Conservation (phyloP, 2,113 vertebrate genomes). For the Centropristis striata region DNA sequence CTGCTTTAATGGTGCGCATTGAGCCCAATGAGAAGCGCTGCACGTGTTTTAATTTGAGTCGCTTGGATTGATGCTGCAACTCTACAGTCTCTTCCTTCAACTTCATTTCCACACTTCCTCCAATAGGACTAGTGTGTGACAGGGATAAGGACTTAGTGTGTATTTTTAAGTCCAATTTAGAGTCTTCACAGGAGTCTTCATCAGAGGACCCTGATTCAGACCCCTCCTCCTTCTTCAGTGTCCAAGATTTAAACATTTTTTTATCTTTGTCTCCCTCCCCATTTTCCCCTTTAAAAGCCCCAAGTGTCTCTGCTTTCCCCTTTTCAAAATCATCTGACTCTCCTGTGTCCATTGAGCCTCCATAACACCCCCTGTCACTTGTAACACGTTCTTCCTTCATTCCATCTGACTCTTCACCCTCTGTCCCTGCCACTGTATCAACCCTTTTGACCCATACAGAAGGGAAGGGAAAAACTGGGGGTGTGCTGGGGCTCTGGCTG, state of each 20-base stretch:
- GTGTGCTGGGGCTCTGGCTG: slow-evolving; percentile 92
- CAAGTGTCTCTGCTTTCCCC: slow-evolving; percentile 14
- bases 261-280: slow-evolving; percentile 28
- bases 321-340: slow-evolving; percentile 48
- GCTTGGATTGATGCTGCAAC: slow-evolving; percentile 42
- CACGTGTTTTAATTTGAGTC: slow-evolving; percentile 45
- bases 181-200: slow-evolving; percentile 55
- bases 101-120: slow-evolving; percentile 24
- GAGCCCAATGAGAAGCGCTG: slow-evolving; percentile 38
- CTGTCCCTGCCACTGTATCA: slow-evolving; percentile 44
- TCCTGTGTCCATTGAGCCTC: slow-evolving; percentile 23
- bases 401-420: slow-evolving; percentile 44
- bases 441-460: slow-evolving; percentile 80
- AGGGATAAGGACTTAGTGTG: slow-evolving; percentile 33
- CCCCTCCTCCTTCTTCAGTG: slow-evolving; percentile 46
- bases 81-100: slow-evolving; percentile 56
- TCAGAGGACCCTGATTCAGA: slow-evolving; percentile 62
- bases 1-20: slow-evolving; percentile 55
- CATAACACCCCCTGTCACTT: slow-evolving; percentile 24
- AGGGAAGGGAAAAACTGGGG: slow-evolving; percentile 89
- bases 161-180: slow-evolving; percentile 48
- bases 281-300: slow-evolving; percentile 60
- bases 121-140: slow-evolving; percentile 13
- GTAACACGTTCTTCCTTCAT: slow-evolving; percentile 35
- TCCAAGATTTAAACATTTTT: slow-evolving; percentile 41